Conservation (phyloP, 2,113 vertebrate species). For the Colius striatus region DNA sequence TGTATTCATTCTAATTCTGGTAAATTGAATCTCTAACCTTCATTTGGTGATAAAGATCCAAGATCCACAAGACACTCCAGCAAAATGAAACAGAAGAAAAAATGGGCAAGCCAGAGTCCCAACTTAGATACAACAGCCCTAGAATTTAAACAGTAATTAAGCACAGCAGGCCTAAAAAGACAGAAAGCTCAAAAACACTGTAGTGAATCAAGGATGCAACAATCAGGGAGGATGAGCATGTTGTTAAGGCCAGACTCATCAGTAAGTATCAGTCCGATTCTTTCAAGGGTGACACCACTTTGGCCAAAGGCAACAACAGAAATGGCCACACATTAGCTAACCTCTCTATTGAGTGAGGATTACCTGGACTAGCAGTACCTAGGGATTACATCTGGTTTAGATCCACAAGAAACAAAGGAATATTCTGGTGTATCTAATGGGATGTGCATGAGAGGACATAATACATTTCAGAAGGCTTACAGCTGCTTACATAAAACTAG, state of each 20-base stretch:
- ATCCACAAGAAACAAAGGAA: slow-evolving; percentile 25
- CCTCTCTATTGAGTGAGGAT: neutral
- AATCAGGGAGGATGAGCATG: neutral
- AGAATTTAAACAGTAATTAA: neutral
- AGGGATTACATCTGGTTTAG: slow-evolving; percentile 10
- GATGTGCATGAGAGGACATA: neutral
- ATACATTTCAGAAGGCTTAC: neutral
- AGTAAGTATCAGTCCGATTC: neutral
- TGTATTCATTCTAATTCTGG: neutral
- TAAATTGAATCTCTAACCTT: neutral
- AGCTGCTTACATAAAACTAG: neutral
- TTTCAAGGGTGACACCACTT: neutral
- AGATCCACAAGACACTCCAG: neutral
- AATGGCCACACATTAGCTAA: neutral
- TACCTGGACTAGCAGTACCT: neutral
- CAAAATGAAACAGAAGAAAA: neutral
- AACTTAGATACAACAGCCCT: neutral
- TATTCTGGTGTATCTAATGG: neutral
- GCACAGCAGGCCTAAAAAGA: neutral
- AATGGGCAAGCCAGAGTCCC: neutral
- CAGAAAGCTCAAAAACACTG: neutral
- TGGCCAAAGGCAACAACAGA: neutral
- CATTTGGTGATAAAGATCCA: neutral
- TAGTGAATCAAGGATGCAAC: neutral
- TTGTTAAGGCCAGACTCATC: neutral